Base-by-base conservation (phyloP, 2,113 vertebrate species). In the Perca flavescens region DNA sequence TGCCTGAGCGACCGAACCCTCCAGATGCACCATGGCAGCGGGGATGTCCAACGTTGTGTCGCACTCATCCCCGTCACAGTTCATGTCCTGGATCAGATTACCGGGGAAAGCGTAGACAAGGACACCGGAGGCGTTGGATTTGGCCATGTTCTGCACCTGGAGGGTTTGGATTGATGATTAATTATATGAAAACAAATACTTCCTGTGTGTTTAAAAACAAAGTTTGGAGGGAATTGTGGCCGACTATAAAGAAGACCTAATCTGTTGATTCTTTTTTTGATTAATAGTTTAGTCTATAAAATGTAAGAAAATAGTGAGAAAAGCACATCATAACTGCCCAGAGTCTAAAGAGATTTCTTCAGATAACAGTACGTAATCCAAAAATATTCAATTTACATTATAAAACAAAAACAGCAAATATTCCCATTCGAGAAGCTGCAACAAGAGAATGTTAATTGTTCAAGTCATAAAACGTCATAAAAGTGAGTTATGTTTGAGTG, bases 1-100 rank as follows among this genome's bases (percentile, higher is more conserved):
- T 17, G 89, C 90, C 61, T 90, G 82, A 34, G 58, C 54, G 3
- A 96, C 94, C 2, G 72, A 85, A 0, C 71, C 69, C 80, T 96
- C 89, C 62, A 76, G 34, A 46, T 96, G 95, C 73, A 96, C 90
- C 95, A 96, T 96, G 82, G 95, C 68, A n/a, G 95, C 96, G 1
- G 95, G 92, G 77, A 96, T 92, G 57, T 46, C 56, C 40, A 96
- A 89, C 3, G 62, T 46, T 0, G 83, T 79, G 72, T 74, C 28
- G 70, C 96, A 96, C 19, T 96, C 95, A 0, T 84, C 85, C 15
- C 53, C 93, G 0, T 56, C 77, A 19, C 96, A 96, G 88, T 95
- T 95, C 95, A 96, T 96, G 47, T 96, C 95, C 94, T 93, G 93
- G 72, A 96, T 88, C 0, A 94, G 83, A 63, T 89, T 88, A 16